These are phyloP conservation scores for Apodemia zela DNA, from an alignment of 2,888 invertebrate genomes.

Conservation along the genomic window DNA sequence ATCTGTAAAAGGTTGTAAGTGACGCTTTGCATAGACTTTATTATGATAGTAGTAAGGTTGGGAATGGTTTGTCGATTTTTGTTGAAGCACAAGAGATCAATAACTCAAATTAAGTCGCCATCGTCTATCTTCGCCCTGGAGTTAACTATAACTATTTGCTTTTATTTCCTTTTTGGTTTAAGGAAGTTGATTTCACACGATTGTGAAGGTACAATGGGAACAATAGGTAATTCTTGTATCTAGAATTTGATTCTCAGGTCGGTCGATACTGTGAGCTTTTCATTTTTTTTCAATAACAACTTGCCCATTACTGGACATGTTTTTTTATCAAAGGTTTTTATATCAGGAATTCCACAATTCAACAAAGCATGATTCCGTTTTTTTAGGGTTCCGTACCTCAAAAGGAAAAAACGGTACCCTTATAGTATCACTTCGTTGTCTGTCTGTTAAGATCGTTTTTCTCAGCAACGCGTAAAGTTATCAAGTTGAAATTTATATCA, in stretches of 20 bases:
- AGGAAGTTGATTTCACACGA: constrained; percentile 20
- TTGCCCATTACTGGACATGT: too few relatives aligned
- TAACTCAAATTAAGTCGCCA: constrained; percentile 56
- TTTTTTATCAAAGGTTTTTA: too few relatives aligned
- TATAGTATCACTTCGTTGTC: too few relatives aligned
- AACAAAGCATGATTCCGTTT: too few relatives aligned
- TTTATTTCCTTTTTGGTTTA: constrained; percentile 25
- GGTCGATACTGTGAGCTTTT: not conserved
- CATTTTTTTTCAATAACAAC: not conserved
- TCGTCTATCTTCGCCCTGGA: constrained; percentile 45
- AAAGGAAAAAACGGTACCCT: too few relatives aligned
- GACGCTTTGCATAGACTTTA: constrained; percentile 24
- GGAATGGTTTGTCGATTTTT: constrained; percentile 31
- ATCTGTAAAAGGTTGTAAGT: constrained; percentile 25
- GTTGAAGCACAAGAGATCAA: constrained; percentile 44
- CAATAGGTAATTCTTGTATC: not conserved
- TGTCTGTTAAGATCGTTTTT: too few relatives aligned
- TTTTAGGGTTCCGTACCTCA: too few relatives aligned
- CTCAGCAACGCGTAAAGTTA: too few relatives aligned
- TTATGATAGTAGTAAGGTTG: constrained; percentile 29
- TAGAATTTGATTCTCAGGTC: not conserved
- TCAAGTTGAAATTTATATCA: too few relatives aligned
- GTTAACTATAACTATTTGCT: constrained; percentile 38
- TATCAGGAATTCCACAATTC: too few relatives aligned
- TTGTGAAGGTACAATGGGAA: constrained; percentile 4